phyloP scores from a whole-genome alignment of 2,888 invertebrate species.

The Ethmia dodecea region DNA sequence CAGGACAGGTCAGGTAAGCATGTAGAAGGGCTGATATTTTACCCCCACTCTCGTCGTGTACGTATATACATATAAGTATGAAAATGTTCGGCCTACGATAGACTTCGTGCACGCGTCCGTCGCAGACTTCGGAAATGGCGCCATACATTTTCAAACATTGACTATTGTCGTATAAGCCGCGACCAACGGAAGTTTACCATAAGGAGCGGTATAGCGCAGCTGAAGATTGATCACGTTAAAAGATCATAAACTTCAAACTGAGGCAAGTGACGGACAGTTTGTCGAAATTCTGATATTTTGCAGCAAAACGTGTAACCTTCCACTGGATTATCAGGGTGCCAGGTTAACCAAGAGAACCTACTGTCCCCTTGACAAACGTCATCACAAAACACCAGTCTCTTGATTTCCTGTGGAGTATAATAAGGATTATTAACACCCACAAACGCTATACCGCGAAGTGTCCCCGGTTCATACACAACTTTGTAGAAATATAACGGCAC shows the following conservation, averaged over 20 bases:
- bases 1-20: too few species aligned
- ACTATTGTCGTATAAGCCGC: too few species aligned
- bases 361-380: constrained; percentile 65
- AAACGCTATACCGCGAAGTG: constrained; percentile 72
- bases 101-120: too few species aligned
- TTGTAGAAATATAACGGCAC: constrained; percentile 68
- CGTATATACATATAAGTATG: too few species aligned
- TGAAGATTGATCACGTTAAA: too few species aligned
- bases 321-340: constrained; percentile 62
- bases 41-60: too few species aligned
- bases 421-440: constrained; percentile 82
- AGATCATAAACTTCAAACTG: constrained; percentile 57
- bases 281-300: constrained; percentile 69
- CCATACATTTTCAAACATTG: too few species aligned
- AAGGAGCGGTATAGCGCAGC: too few species aligned
- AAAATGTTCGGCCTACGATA: too few species aligned
- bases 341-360: constrained; percentile 76
- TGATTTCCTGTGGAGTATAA: constrained; percentile 38
- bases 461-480: constrained; percentile 73
- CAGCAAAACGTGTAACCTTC: constrained; percentile 81
- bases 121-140: too few species aligned
- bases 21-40: too few species aligned
- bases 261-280: constrained; percentile 70
- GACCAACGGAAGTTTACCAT: too few species aligned
- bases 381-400: constrained; percentile 58